A percentile compares a stretch with the other conserved stretches of the same genome.
phyloP scores from a whole-genome alignment of 2,888 invertebrate genomes.

The Lumbricus terrestris region DNA sequence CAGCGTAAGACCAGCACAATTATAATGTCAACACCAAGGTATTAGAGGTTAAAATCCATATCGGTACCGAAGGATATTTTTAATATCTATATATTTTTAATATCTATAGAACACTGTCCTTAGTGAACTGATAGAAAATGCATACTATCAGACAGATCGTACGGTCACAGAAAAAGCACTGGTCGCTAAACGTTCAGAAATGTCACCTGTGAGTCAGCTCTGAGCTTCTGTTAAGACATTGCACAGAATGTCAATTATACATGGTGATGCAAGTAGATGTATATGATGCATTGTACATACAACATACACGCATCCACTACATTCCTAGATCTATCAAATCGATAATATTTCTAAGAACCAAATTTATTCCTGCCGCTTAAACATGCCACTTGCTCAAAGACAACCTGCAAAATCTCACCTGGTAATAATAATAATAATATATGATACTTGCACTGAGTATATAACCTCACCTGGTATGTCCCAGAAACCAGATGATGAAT shows the following conservation, averaged over 20 bases:
- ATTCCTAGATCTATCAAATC: too few relatives aligned
- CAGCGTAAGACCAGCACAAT: too few relatives aligned
- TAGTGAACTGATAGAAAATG: neutral
- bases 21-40: neutral
- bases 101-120: too few relatives aligned
- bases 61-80: neutral
- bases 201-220: neutral
- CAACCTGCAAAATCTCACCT: neutral
- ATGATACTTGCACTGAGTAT: neutral
- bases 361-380: neutral
- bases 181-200: too few relatives aligned
- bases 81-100: too few relatives aligned
- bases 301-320: too few relatives aligned
- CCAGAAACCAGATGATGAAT: conserved; percentile 41
- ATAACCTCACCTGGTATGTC: conserved; percentile 46
- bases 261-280: too few relatives aligned
- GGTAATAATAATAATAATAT: too few relatives aligned
- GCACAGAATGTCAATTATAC: neutral
- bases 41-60: neutral
- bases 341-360: too few relatives aligned
- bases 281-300: too few relatives aligned
- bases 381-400: neutral
- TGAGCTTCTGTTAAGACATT: neutral
- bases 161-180: too few relatives aligned
- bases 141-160: neutral